Evolutionary conservation across 2,113 vertebrate species (phyloP).

Genomic region (Mormyrus lacerda): DNA sequence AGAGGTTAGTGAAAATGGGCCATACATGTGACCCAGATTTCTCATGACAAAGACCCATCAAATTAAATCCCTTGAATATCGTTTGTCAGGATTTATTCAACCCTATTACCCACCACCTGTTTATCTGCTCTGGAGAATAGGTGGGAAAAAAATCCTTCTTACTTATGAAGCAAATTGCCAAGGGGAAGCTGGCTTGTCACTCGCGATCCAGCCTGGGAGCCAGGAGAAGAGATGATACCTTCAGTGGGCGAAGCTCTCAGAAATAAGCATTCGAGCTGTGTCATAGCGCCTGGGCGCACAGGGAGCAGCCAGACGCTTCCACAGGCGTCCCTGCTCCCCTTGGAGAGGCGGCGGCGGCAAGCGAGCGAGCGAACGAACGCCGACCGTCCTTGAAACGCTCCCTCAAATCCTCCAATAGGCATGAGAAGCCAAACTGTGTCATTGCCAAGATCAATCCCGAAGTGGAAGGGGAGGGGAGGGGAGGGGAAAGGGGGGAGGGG

Average conservation of each 20-base stretch:
- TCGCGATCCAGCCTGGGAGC: constrained; percentile 33
- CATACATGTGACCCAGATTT: constrained; percentile 26
- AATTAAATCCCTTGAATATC: constrained; percentile 23
- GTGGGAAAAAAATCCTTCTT: constrained; percentile 21
- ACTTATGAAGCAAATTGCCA: constrained; percentile 27
- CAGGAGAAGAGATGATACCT: constrained; percentile 28
- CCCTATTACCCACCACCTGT: constrained; percentile 29
- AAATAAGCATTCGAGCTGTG: constrained; percentile 45
- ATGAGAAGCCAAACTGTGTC: constrained; percentile 44
- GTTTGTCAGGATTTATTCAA: constrained; percentile 31
- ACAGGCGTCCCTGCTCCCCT: constrained; percentile 42
- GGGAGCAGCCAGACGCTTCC: constrained; percentile 41
- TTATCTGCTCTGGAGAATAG: constrained; percentile 28
- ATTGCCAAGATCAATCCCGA: constrained; percentile 41
- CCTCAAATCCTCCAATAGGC: constrained; percentile 34
- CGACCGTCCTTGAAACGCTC: constrained; percentile 27
- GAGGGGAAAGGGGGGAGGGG: neutral
- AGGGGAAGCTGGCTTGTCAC: constrained; percentile 38
- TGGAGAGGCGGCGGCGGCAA: constrained; percentile 22
- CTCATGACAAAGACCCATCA: constrained; percentile 24
- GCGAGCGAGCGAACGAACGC: neutral
- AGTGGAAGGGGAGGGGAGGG: constrained; percentile 15
- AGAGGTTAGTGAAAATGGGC: constrained; percentile 8
- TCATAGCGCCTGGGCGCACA: constrained; percentile 36
- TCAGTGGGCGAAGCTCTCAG: constrained; percentile 31